Evolutionary conservation across 2,797 vertebrate genomes (phyloP).

Genomic region (Notoglanidium macrostoma): DNA sequence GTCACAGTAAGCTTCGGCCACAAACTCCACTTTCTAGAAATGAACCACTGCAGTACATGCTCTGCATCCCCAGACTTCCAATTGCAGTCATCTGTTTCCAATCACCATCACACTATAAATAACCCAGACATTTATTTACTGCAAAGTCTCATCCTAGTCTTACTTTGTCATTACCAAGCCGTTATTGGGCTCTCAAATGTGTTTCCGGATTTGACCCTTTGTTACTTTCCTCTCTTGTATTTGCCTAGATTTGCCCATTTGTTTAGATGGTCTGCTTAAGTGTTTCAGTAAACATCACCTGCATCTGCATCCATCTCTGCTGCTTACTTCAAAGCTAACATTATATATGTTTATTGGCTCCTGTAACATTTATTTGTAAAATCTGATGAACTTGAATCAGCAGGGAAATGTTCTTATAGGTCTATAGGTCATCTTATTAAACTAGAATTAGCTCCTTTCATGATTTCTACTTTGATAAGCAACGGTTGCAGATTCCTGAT

Average conservation of each 20-base stretch:
- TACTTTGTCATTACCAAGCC: no score
- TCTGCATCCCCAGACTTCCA: neutral
- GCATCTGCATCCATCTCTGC: neutral
- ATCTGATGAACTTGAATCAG: neutral
- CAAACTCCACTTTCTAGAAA: neutral
- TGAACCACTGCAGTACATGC: neutral
- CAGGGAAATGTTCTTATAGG: neutral
- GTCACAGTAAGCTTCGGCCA: neutral
- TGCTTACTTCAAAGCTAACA: neutral
- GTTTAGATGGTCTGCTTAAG: neutral
- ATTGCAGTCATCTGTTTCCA: neutral
- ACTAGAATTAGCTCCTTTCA: neutral
- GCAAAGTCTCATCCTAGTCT: no score
- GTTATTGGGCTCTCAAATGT: neutral
- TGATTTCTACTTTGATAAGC: neutral
- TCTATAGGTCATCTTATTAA: neutral
- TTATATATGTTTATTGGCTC: neutral
- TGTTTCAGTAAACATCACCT: no score
- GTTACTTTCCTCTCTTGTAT: neutral
- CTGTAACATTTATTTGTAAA: neutral
- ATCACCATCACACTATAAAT: neutral
- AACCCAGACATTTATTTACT: no score
- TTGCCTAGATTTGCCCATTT: neutral
- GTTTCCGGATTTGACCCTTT: neutral
- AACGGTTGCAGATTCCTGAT: neutral